These are phyloP conservation scores for Zelostemma sp. DNA, from an alignment of 1,140 invertebrate species.

Conservation along the genomic window DNA sequence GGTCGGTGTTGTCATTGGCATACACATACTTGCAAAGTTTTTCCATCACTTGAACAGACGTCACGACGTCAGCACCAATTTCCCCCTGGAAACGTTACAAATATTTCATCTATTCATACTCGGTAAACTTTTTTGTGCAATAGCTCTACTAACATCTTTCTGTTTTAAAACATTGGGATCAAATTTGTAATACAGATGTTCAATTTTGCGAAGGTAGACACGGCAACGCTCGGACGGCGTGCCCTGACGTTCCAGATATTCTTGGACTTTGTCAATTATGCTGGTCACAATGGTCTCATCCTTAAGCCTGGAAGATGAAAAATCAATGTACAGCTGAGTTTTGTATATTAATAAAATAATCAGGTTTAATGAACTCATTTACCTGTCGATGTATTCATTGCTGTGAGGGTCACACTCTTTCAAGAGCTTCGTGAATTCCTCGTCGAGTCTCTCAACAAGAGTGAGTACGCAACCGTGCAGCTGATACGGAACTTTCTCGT, in stretches of 20 bases:
- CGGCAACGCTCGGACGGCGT: conserved; percentile 92
- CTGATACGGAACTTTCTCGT: conserved; percentile 81
- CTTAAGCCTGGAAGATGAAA: conserved; percentile 77
- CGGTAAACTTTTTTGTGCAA: neutral
- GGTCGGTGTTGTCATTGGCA: conserved; percentile 92
- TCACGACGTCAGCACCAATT: conserved; percentile 74
- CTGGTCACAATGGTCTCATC: conserved; percentile 92
- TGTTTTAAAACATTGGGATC: conserved; percentile 87
- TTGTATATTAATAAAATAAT: conserved; percentile 6
- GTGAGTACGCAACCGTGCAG: conserved; percentile 92
- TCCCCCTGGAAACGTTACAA: conserved; percentile 71
- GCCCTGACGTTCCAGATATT: conserved; percentile 86
- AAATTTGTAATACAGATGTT: conserved; percentile 99
- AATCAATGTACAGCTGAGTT: conserved; percentile 28
- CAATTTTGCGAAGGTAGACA: conserved; percentile 95
- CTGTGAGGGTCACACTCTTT: conserved; percentile 98
- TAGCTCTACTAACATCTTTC: conserved; percentile 71
- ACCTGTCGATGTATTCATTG: conserved; percentile 97
- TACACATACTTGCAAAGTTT: conserved; percentile 97
- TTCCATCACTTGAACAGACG: conserved; percentile 91
- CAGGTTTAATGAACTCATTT: conserved; percentile 8
- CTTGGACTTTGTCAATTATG: conserved; percentile 92
- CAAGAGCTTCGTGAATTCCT: conserved; percentile 97
- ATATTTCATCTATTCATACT: conserved; percentile 9
- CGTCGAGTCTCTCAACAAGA: conserved; percentile 92